phyloP scores from a whole-genome alignment of 1,140 invertebrate genomes.

The Zaprionus vittiger region DNA sequence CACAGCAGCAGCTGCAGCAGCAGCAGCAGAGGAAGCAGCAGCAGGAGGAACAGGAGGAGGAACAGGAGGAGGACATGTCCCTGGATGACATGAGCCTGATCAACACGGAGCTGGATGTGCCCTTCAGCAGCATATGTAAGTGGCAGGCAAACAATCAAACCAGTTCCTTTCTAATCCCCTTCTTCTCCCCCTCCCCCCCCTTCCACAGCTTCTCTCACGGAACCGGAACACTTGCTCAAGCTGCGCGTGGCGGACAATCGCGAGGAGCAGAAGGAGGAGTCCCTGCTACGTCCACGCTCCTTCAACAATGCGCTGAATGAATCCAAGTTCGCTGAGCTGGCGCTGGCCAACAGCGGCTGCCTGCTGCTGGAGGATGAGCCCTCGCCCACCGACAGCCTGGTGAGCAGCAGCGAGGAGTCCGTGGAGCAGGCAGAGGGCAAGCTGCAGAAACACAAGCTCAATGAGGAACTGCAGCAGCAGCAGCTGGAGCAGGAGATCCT shows the following conservation, averaged over 20 bases:
- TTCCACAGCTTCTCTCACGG: constrained; percentile 71
- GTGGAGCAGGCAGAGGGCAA: constrained; percentile 84
- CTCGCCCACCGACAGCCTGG: constrained; percentile 91
- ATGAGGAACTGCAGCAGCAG: constrained; percentile 75
- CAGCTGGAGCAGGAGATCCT: constrained; percentile 69
- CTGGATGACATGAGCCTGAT: constrained; percentile 72
- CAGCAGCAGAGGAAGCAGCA: constrained; percentile 22
- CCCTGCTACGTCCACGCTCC: constrained; percentile 77
- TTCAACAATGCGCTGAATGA: constrained; percentile 87
- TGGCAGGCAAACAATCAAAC: background rate
- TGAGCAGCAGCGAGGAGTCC: constrained; percentile 89
- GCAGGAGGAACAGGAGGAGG: constrained; percentile 28
- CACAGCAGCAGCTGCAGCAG: constrained; percentile 44
- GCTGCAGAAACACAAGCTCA: constrained; percentile 83
- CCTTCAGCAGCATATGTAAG: constrained; percentile 79
- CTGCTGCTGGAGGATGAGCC: constrained; percentile 90
- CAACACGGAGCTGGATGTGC: constrained; percentile 75
- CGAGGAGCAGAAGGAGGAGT: constrained; percentile 33
- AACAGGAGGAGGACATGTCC: constrained; percentile 61
- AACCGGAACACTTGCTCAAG: constrained; percentile 66
- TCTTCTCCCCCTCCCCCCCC: background rate
- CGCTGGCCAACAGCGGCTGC: constrained; percentile 88
- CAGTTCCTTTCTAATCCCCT: background rate
- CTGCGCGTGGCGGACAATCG: constrained; percentile 68
- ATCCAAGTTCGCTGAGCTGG: constrained; percentile 90